Evolutionary conservation across 2,888 invertebrate species (phyloP).

Genomic region (Drosophila cognata): DNA sequence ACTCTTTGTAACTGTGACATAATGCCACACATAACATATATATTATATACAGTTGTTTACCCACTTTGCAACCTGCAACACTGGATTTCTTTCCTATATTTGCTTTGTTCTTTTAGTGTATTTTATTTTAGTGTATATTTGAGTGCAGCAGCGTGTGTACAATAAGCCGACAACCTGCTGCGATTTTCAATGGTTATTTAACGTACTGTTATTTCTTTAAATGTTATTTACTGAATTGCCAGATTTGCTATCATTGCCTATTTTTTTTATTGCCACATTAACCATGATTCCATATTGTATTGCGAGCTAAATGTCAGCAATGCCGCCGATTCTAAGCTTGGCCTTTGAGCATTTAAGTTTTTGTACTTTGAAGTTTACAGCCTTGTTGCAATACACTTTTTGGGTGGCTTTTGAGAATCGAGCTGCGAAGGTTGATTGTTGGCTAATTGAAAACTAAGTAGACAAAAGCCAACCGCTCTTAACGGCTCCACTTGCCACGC

Average conservation of each 20-base stretch:
- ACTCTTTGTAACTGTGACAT: neutral
- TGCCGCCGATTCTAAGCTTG: conserved; percentile 51
- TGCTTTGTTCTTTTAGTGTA: conserved; percentile 10
- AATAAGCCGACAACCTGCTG: conserved; percentile 49
- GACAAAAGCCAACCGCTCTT: conserved; percentile 41
- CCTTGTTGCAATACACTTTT: conserved; percentile 33
- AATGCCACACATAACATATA: neutral
- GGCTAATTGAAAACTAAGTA: conserved; percentile 52
- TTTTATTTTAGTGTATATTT: conserved; percentile 10
- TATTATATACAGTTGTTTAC: neutral
- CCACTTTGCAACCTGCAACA: conserved; percentile 4
- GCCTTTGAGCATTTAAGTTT: conserved; percentile 42
- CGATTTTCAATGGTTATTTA: conserved; percentile 52
- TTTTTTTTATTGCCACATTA: conserved; percentile 31
- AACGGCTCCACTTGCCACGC: conserved; percentile 26
- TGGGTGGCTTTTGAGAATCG: conserved; percentile 34
- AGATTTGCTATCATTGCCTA: conserved; percentile 45
- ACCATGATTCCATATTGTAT: conserved; percentile 27
- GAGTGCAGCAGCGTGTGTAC: conserved; percentile 27
- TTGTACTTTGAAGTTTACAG: conserved; percentile 30
- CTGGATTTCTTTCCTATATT: conserved; percentile 1
- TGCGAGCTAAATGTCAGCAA: conserved; percentile 57
- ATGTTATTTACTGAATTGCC: conserved; percentile 52
- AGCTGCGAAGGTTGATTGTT: conserved; percentile 44
- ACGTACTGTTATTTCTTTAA: conserved; percentile 51